Conservation (phyloP, 2,113 vertebrate genomes). For the Mobula birostris region DNA sequence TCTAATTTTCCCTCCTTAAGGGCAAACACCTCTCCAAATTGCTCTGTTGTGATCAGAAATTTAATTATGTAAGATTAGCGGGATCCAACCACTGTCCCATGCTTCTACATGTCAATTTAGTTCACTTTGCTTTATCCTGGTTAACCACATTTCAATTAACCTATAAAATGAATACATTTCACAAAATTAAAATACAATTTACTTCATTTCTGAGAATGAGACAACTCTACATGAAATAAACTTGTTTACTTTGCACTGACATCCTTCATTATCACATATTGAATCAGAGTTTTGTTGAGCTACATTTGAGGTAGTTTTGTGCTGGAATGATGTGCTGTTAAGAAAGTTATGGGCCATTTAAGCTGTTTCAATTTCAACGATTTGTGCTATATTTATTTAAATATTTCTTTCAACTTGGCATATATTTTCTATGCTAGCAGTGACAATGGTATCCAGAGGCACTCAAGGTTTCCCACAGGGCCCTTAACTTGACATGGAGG, state of each 20-base stretch:
- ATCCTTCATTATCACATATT: conserved; percentile 30
- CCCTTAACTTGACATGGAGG: conserved; percentile 66
- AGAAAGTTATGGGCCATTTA: conserved; percentile 21
- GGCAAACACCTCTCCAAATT: neutral
- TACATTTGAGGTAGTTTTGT: neutral
- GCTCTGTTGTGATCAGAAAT: neutral
- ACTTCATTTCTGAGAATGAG: neutral
- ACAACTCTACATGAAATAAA: neutral
- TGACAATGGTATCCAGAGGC: conserved; percentile 62
- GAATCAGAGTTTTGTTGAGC: neutral
- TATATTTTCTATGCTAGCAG: conserved; percentile 49
- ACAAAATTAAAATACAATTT: neutral
- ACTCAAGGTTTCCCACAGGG: conserved; percentile 67
- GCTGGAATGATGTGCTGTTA: conserved; percentile 21
- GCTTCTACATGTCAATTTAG: neutral
- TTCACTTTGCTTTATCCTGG: neutral
- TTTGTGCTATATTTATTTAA: conserved; percentile 48
- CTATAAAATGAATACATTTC: neutral
- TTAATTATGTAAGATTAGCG: neutral
- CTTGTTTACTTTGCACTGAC: neutral
- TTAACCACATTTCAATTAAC: neutral
- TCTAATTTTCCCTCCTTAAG: neutral
- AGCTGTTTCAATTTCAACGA: conserved; percentile 40
- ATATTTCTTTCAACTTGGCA: conserved; percentile 50
- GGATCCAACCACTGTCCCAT: neutral